Percentiles rank a stretch among this genome's conserved stretches.
These are phyloP conservation scores for Sinocyclocheilus maitianheensis DNA, from an alignment of 2,113 vertebrate genomes.

Conservation along the genomic window DNA sequence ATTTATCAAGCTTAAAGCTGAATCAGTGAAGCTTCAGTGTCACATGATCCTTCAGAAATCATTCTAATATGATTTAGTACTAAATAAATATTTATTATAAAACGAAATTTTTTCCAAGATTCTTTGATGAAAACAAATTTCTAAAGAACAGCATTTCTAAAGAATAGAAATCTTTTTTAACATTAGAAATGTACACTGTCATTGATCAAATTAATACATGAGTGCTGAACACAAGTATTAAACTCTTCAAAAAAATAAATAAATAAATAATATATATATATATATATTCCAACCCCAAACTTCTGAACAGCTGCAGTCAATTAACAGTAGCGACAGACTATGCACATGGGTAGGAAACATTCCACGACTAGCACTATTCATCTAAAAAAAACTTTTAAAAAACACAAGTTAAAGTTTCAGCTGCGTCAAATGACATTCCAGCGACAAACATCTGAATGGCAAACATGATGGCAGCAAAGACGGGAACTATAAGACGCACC, in stretches of 20 bases:
- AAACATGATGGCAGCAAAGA: not conserved
- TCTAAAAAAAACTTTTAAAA: not conserved
- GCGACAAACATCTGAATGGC: not conserved
- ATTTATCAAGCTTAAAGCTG: not conserved
- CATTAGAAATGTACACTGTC: too few species aligned
- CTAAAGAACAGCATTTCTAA: not conserved
- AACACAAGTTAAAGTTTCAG: not conserved
- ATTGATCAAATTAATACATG: too few species aligned
- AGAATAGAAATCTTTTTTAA: too few species aligned
- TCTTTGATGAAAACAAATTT: not conserved
- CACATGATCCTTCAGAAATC: not conserved
- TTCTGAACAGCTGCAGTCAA: not conserved
- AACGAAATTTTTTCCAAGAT: not conserved
- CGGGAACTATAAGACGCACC: not conserved
- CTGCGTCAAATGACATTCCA: not conserved
- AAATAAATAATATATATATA: too few species aligned
- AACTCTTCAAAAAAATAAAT: too few species aligned
- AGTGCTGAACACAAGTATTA: too few species aligned
- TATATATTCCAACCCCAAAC: too few species aligned
- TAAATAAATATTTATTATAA: not conserved
- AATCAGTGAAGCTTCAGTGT: not conserved
- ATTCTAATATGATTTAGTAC: not conserved
- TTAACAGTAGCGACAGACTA: not conserved
- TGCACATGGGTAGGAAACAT: not conserved
- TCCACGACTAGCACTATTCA: not conserved